Base-by-base conservation (phyloP, 1,140 invertebrate species). In the Drosophila pallidifrons region DNA sequence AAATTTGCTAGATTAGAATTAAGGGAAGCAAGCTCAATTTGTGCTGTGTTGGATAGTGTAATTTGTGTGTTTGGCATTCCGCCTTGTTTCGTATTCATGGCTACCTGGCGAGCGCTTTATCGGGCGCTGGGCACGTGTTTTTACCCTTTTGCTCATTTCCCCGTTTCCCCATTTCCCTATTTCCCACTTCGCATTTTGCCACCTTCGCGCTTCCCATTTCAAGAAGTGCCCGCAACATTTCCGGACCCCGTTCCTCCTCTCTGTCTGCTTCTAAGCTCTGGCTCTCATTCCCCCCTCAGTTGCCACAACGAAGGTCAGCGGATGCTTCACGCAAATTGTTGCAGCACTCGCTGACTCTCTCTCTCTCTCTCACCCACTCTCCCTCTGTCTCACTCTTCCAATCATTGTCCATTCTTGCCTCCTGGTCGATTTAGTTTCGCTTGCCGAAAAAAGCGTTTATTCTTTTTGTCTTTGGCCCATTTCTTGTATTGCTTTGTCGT, bases 271-370 rank as follows among this genome's bases (percentile, higher is more conserved):
- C 30, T 32, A 25, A 25, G 20, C 30, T 32, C 30, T 32, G 5
- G 7, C 5, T 32, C 30, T 8, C 47, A 1, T 2, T 5, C 5
- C 11, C 16, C 16, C 7, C 28, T 4, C 35, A 0, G 47, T 15
- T 11, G 2, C 15, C 32, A 3, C 11, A 54, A n/a, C 49, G 49
- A 59, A 68, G 73, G 66, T 71, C 68, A 71, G 46, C 73, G 73
- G 73, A 71, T 64, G 67, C 64, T 58, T 55, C 25, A 63, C 73
- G 47, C 73, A 75, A 76, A 71, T 76, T 76, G 74, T 66, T 72
- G 68, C 68, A 64, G 16, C 61, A 28, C 32, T 41, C 28, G 16
- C 45, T 51, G 46, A 38, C 20, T 4, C 20, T 25, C 20, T 25
- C 20, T 25, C 20, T 25, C 20, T 25, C 20, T 25, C 20, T 20